Evolutionary conservation across 2,113 vertebrate genomes (phyloP), one percentile per base, ranked within the genome.

Genomic region (Quiscalus mexicanus): DNA sequence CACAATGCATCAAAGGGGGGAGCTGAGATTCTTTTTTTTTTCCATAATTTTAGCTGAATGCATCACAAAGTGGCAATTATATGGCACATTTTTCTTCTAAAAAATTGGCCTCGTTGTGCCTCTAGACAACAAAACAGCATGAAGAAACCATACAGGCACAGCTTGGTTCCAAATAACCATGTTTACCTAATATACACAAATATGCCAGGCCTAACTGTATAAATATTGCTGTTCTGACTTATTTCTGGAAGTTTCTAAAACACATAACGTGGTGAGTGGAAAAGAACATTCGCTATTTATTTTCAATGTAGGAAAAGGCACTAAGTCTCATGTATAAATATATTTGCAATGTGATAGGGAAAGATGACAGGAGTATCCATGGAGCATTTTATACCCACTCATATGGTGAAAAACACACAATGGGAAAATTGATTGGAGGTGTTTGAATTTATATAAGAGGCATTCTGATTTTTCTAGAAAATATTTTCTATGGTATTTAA

Each of bases 121-220:
- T 96, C 91, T 95, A 95, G 87, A 96, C 95, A 96, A 95, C 93
- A 95, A 96, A 97, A 96, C 93, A 96, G 96, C 94, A 73, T 94
- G 96, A 97, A 93, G 95, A 52, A 96, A 90, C 93, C 92, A 92
- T 75, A 94, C 77, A 96, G 90, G 65, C 96, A 94, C 95, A 97
- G 95, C 86, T 97, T 96, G 96, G 80, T 95, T 96, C 96, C 96
- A 95, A 96, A 94, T 91, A 96, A 95, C 95, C 95, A 96, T 96
- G 96, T 94, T 96, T 96, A 96, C 96, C 95, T 96, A 96, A 97
- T 96, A 96, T 89, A 96, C 93, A 97, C 90, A 97, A 97, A 96
- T 96, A 96, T 96, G 93, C 96, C 80, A 89, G 80, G 92, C 96
- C 92, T 93, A 89, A 89, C 96, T 94, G 25, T 70, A 89, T 90